Evolutionary conservation across 1,140 invertebrate species (phyloP).

Genomic region (Ceratosolen fusciceps): DNA sequence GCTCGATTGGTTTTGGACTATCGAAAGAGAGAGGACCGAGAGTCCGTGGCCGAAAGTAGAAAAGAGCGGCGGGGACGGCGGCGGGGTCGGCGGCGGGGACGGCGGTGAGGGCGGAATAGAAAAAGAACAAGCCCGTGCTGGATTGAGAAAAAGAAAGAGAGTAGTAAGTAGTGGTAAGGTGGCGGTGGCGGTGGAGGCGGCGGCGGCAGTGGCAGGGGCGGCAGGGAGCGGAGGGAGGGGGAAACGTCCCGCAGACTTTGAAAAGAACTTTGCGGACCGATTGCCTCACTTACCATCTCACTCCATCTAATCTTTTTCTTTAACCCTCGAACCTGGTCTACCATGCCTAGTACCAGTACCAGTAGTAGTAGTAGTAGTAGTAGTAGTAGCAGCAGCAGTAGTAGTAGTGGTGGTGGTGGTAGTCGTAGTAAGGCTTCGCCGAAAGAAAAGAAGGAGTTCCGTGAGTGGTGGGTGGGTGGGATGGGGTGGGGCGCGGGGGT

Average conservation of each 20-base stretch:
- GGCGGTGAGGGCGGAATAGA: no score
- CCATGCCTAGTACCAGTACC: background rate
- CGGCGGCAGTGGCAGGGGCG: background rate
- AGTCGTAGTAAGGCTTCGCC: background rate
- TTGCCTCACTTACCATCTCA: slow-evolving; percentile 29
- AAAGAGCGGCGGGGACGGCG: background rate
- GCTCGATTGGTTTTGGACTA: slow-evolving; percentile 53
- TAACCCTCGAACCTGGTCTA: background rate
- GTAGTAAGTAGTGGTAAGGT: background rate
- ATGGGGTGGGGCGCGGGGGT: background rate
- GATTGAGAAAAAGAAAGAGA: no score
- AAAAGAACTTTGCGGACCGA: slow-evolving; percentile 43
- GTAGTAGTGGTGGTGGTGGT: no score
- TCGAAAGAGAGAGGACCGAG: slow-evolving; percentile 36
- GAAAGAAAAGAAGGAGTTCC: slow-evolving; percentile 9
- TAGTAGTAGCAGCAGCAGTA: no score
- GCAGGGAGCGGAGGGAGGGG: background rate
- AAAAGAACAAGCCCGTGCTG: no score
- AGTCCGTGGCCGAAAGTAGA: no score
- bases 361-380: no score
- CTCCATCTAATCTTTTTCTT: slow-evolving; percentile 23
- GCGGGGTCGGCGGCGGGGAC: background rate
- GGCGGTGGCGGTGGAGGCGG: no score
- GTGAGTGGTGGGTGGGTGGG: no score
- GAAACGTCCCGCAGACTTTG: slow-evolving; percentile 26